Evolutionary conservation across 2,888 invertebrate genomes (phyloP).

Genomic region (Chloroclystis v-ata): DNA sequence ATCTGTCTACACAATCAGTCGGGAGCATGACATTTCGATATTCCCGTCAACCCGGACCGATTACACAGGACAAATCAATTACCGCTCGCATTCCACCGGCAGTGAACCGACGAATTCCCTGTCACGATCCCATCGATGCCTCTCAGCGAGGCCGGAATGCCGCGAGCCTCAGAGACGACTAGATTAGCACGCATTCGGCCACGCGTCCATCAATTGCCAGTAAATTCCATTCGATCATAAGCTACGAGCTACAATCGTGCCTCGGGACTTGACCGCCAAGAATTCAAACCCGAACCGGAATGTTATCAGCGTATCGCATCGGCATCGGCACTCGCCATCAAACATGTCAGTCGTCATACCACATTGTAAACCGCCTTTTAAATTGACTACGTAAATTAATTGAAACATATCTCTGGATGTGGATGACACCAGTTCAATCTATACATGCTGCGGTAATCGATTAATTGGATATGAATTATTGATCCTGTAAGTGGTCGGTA

Average conservation of each 20-base stretch:
- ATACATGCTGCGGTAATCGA: constrained; percentile 55
- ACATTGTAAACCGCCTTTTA: constrained; percentile 64
- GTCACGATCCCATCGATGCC: constrained; percentile 68
- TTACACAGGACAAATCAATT: constrained; percentile 77
- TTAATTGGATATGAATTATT: constrained; percentile 67
- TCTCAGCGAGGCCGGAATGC: constrained; percentile 60
- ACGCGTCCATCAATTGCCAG: constrained; percentile 64
- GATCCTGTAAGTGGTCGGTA: constrained; percentile 52
- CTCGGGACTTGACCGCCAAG: constrained; percentile 60
- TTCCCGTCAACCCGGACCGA: constrained; percentile 66
- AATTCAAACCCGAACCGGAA: constrained; percentile 69
- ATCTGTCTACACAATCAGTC: constrained; percentile 30
- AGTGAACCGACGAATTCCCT: constrained; percentile 70
- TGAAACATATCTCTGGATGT: constrained; percentile 46
- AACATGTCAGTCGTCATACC: constrained; percentile 57
- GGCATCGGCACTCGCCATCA: constrained; percentile 55
- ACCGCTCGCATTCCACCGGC: constrained; percentile 69
- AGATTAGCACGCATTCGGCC: constrained; percentile 63
- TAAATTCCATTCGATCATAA: constrained; percentile 61
- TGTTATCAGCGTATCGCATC: constrained; percentile 72
- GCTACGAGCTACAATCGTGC: constrained; percentile 45
- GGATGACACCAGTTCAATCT: constrained; percentile 37
- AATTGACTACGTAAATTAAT: constrained; percentile 54
- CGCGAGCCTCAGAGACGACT: constrained; percentile 31
- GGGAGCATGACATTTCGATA: constrained; percentile 54